Evolutionary conservation across 2,113 vertebrate genomes (phyloP).

Genomic region (Sardina pilchardus): DNA sequence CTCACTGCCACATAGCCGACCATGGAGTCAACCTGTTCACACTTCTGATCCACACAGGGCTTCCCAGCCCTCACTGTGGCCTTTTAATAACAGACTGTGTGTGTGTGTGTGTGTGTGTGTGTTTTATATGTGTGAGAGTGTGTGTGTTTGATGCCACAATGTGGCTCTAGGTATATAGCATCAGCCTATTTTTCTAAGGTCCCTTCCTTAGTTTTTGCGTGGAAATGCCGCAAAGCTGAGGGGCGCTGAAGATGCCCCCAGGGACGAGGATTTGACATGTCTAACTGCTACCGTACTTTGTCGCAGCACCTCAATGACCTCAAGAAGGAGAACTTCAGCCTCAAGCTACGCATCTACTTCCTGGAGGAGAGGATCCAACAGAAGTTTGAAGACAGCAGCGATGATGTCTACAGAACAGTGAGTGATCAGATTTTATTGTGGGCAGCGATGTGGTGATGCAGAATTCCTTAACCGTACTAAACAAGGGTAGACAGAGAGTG

Average conservation of each 20-base stretch:
- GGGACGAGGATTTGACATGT: conserved; percentile 80
- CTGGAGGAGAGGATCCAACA: conserved; percentile 96
- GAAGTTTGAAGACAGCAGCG: conserved; percentile 88
- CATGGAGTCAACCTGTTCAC: conserved; percentile 66
- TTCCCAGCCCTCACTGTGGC: conserved; percentile 58
- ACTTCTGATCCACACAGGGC: conserved; percentile 56
- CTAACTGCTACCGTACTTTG: conserved; percentile 95
- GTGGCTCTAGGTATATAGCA: conserved; percentile 16
- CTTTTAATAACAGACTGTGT: conserved; percentile 53
- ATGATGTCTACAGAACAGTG: conserved; percentile 89
- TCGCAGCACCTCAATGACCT: conserved; percentile 98
- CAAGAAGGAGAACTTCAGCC: conserved; percentile 99
- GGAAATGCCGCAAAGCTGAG: conserved; percentile 59
- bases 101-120: conserved; percentile 44
- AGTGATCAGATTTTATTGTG: conserved; percentile 56
- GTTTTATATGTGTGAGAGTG: conserved; percentile 44
- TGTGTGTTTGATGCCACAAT: conserved; percentile 31
- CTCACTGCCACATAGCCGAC: conserved; percentile 58
- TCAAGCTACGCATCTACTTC: conserved; percentile 99
- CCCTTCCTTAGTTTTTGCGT: conserved; percentile 13
- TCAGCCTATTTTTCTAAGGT: not conserved
- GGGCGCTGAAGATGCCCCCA: conserved; percentile 58
- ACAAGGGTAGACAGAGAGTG: too few species aligned
- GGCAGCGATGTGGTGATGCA: too few species aligned
- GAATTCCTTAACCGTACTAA: not conserved